Conservation (phyloP, 2,797 vertebrate genomes). For the Phataginus tricuspis region DNA sequence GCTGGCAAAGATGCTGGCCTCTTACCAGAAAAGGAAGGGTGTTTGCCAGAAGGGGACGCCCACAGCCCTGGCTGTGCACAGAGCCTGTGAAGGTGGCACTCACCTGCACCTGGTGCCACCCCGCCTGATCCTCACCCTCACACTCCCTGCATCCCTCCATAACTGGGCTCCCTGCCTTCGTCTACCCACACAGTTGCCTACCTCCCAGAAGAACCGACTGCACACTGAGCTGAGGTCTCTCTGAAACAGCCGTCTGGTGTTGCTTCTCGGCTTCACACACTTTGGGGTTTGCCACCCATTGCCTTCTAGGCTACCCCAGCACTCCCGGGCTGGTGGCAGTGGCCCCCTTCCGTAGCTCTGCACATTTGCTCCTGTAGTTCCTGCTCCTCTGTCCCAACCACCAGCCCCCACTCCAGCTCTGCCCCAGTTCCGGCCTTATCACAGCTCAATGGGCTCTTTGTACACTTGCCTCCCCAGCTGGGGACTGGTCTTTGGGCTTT, state of each 20-base stretch:
- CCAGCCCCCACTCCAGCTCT: neutral
- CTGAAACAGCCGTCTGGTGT: neutral
- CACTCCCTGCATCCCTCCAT: neutral
- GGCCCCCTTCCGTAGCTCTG: neutral
- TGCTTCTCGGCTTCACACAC: neutral
- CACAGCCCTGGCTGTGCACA: neutral
- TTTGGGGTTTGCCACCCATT: neutral
- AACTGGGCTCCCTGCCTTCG: too few relatives aligned
- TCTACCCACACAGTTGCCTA: neutral
- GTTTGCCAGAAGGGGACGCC: neutral
- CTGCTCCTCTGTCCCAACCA: neutral
- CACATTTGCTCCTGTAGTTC: neutral
- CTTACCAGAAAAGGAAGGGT: neutral
- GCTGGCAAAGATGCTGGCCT: neutral
- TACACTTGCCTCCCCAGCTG: neutral
- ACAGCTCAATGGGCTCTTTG: neutral
- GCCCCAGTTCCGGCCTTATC: neutral
- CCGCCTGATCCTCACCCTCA: accelerated
- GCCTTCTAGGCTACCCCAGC: neutral
- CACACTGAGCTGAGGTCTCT: neutral
- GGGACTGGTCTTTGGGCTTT: slow-evolving; percentile 25
- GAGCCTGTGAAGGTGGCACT: neutral
- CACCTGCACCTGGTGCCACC: neutral
- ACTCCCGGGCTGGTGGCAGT: neutral
- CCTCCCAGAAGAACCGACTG: neutral